Conservation (phyloP, 2,113 vertebrate genomes). For the Oenanthe melanoleuca region DNA sequence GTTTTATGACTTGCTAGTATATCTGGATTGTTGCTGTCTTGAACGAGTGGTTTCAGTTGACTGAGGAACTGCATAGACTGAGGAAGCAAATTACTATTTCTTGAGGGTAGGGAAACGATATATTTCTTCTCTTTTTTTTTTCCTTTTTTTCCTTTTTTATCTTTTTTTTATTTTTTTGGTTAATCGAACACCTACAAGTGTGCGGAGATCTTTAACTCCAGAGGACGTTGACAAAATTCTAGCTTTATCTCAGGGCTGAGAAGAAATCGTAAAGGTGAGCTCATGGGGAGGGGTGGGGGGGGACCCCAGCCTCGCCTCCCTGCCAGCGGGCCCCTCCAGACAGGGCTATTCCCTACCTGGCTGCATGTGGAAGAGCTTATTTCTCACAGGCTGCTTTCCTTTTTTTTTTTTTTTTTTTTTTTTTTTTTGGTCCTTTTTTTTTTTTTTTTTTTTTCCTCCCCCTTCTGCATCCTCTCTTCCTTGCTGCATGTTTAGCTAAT, state of each 20-base stretch:
- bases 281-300: not conserved
- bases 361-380: constrained; percentile 24
- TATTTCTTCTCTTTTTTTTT: not conserved
- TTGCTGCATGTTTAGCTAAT: not conserved
- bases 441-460: no score
- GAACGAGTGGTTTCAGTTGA: constrained; percentile 90
- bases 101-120: constrained; percentile 58
- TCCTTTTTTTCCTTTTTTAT: no score
- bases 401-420: not conserved
- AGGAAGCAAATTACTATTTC: constrained; percentile 82
- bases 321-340: not conserved
- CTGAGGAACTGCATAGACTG: constrained; percentile 82
- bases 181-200: constrained; percentile 1
- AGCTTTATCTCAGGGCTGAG: constrained; percentile 54
- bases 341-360: constrained; percentile 14
- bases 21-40: constrained; percentile 94
- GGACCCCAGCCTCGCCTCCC: not conserved
- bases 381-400: not conserved
- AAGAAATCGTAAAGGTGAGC: constrained; percentile 71
- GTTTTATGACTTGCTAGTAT: constrained; percentile 99
- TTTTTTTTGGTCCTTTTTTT: no score
- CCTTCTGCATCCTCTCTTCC: not conserved
- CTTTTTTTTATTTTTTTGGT: not conserved
- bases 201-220: not conserved
- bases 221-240: constrained; percentile 39